phyloP scores from a whole-genome alignment of 2,888 invertebrate species.

The Villa cingulata region DNA sequence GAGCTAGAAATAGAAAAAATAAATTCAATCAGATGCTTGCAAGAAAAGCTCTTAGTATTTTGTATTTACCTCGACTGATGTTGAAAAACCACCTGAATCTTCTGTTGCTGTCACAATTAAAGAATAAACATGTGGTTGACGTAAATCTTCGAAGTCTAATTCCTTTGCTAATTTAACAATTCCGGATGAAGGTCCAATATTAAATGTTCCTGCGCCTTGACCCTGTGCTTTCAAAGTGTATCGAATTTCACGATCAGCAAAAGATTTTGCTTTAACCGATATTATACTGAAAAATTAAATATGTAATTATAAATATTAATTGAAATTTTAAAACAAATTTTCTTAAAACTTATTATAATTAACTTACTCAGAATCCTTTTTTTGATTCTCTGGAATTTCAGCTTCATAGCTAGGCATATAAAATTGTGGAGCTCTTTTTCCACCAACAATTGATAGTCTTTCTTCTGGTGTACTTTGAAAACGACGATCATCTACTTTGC shows the following conservation, averaged over 20 bases:
- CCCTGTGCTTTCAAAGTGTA: slow-evolving; percentile 90
- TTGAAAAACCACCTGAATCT: slow-evolving; percentile 93
- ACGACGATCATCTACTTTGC: slow-evolving; percentile 75
- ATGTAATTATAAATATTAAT: background rate
- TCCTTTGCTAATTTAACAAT: slow-evolving; percentile 92
- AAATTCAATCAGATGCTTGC: background rate
- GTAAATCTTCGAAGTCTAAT: slow-evolving; percentile 90
- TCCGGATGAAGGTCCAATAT: slow-evolving; percentile 86
- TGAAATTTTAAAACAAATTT: background rate
- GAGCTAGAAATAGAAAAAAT: slow-evolving; percentile 51
- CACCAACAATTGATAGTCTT: slow-evolving; percentile 87
- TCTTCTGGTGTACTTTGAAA: slow-evolving; percentile 88
- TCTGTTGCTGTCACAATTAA: slow-evolving; percentile 89
- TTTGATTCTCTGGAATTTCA: slow-evolving; percentile 92
- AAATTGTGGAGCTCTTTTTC: slow-evolving; percentile 94
- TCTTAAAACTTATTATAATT: background rate
- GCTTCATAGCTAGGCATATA: slow-evolving; percentile 90
- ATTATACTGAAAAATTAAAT: slow-evolving; percentile 56
- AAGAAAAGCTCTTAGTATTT: too few relatives aligned
- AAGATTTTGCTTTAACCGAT: slow-evolving; percentile 93
- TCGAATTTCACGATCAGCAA: slow-evolving; percentile 92
- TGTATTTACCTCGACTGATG: slow-evolving; percentile 69
- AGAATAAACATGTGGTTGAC: slow-evolving; percentile 88
- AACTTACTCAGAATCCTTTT: slow-evolving; percentile 91
- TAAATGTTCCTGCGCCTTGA: slow-evolving; percentile 88